A percentile compares a stretch with the other conserved stretches of the same genome.
phyloP scores from a whole-genome alignment of 2,113 vertebrate species.

The Pachypanchax playfairii region DNA sequence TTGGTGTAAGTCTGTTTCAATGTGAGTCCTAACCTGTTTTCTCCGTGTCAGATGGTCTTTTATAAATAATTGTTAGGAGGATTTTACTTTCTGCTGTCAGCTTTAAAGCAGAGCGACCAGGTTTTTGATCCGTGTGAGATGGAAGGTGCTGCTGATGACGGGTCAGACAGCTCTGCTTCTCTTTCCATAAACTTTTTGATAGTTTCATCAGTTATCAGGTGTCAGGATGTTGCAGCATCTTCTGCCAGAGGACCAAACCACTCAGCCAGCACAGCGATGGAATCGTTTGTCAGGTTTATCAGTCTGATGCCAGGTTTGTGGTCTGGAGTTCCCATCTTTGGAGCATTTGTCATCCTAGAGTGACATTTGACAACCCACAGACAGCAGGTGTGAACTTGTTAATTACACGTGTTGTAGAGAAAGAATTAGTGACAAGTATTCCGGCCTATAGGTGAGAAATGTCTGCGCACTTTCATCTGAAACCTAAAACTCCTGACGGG shows the following conservation, averaged over 20 bases:
- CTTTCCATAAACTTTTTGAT: background rate
- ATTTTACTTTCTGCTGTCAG: too few relatives aligned
- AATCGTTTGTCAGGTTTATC: background rate
- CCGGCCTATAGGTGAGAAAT: conserved; percentile 4
- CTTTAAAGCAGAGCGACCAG: background rate
- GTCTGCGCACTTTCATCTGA: background rate
- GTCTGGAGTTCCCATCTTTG: background rate
- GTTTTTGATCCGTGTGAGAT: background rate
- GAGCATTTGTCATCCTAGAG: background rate
- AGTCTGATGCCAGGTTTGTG: background rate
- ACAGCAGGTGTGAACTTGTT: conserved; percentile 27
- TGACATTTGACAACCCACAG: conserved; percentile 15
- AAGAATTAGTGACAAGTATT: background rate
- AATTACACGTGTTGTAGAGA: conserved; percentile 12
- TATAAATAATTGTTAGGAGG: too few relatives aligned
- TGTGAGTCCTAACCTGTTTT: too few relatives aligned
- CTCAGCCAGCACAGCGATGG: background rate
- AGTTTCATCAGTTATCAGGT: background rate
- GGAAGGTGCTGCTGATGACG: background rate
- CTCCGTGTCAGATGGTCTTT: too few relatives aligned
- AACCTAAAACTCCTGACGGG: background rate
- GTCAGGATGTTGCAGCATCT: background rate
- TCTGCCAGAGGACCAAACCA: background rate
- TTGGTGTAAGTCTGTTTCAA: too few relatives aligned
- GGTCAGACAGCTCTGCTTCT: background rate